These are phyloP conservation scores for Hycleus phaleratus DNA, from an alignment of 1,140 invertebrate genomes.

Conservation along the genomic window DNA sequence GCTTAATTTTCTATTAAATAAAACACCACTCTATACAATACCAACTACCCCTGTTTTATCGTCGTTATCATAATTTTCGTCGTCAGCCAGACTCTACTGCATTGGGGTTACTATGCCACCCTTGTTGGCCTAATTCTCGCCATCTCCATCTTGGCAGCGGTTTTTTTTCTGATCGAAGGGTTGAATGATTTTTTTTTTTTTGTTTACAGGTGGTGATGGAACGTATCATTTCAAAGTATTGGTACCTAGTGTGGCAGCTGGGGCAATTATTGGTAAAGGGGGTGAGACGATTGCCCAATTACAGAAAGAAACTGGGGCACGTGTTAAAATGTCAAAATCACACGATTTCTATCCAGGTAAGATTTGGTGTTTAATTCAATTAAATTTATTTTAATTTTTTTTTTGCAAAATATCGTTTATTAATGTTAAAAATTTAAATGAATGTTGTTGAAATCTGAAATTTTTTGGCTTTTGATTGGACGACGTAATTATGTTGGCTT, in stretches of 20 bases:
- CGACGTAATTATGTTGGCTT: too few species aligned
- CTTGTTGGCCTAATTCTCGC: too few species aligned
- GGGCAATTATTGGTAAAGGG: constrained; percentile 95
- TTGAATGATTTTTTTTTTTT: too few species aligned
- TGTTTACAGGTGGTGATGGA: constrained; percentile 49
- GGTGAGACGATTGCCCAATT: constrained; percentile 95
- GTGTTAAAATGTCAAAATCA: constrained; percentile 97
- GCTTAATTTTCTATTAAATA: too few species aligned
- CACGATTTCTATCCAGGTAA: constrained; percentile 96
- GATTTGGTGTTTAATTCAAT: background rate
- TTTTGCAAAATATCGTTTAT: background rate
- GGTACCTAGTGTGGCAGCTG: constrained; percentile 90
- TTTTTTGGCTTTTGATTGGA: background rate
- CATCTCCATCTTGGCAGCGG: too few species aligned
- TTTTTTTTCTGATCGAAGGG: too few species aligned
- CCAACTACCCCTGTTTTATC: too few species aligned
- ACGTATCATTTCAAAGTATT: constrained; percentile 92
- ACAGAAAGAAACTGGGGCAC: constrained; percentile 90
- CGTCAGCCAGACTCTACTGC: too few species aligned
- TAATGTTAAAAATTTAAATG: background rate
- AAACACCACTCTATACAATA: too few species aligned
- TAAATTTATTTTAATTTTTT: background rate
- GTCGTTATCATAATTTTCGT: too few species aligned
- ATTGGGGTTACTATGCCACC: too few species aligned
- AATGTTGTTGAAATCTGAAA: background rate